A percentile compares a stretch with the other conserved stretches of the same genome.
Evolutionary conservation across 2,797 vertebrate genomes (phyloP).

Genomic region (Acestrorhynchus altus): DNA sequence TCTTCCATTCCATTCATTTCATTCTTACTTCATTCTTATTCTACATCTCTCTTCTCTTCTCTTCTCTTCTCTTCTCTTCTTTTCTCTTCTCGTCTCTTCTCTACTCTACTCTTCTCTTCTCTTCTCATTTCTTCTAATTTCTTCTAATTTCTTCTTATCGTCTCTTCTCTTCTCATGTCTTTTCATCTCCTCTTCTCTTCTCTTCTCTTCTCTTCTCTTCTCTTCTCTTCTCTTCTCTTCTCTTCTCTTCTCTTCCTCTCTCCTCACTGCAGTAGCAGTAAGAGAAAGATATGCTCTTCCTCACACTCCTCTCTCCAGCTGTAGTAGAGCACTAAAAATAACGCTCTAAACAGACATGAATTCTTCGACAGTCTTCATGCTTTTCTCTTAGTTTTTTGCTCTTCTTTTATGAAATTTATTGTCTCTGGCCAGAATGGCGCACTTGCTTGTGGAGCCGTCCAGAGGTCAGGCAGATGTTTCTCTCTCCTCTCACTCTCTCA

Average conservation of each 20-base stretch:
- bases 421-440: constrained; percentile 67
- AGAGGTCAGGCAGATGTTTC: constrained; percentile 75
- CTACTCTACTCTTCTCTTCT: background rate
- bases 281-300: constrained; percentile 6
- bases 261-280: constrained; percentile 24
- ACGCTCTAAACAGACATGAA: constrained; percentile 53
- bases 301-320: constrained; percentile 27
- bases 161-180: background rate
- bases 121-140: no score
- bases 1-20: no score
- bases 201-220: constrained; percentile 21
- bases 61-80: constrained; percentile 26
- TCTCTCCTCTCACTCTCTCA: constrained; percentile 29
- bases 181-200: background rate
- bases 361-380: constrained; percentile 63
- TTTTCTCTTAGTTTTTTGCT: constrained; percentile 44
- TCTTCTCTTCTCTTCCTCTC: constrained; percentile 24
- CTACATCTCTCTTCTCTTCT: constrained; percentile 23
- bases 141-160: background rate
- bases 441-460: constrained; percentile 63
- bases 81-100: background rate
- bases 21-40: no score
- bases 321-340: constrained; percentile 72
- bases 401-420: constrained; percentile 65
- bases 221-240: constrained; percentile 36